These are phyloP conservation scores for Caenorhabditis japonica DNA, from an alignment of 2,888 invertebrate species.

Conservation along the genomic window DNA sequence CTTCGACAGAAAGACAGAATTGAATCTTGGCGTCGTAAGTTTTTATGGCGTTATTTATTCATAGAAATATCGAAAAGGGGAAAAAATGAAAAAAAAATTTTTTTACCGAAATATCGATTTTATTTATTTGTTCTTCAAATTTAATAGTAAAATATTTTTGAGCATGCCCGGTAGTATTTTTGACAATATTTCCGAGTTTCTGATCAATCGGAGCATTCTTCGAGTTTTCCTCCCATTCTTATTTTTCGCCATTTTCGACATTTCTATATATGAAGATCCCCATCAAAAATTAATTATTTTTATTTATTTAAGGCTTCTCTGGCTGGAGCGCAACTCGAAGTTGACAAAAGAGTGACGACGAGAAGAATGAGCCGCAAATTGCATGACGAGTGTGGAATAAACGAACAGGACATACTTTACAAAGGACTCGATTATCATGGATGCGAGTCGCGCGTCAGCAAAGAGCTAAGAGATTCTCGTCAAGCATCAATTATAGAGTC, in stretches of 20 bases:
- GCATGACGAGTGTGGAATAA: constrained; percentile 59
- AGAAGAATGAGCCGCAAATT: constrained; percentile 63
- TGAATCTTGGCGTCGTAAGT: constrained; percentile 47
- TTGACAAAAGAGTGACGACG: constrained; percentile 64
- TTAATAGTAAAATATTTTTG: no score
- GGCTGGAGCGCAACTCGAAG: constrained; percentile 66
- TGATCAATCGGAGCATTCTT: no score
- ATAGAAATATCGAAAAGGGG: no score
- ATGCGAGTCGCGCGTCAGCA: constrained; percentile 37
- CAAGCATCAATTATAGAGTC: constrained; percentile 66
- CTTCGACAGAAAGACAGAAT: constrained; percentile 56
- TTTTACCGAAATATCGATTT: no score
- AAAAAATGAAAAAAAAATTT: no score
- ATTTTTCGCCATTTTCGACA: not conserved
- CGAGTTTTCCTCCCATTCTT: no score
- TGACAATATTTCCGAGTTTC: no score
- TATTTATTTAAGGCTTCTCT: constrained; percentile 47
- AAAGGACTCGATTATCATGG: constrained; percentile 56
- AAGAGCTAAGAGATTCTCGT: constrained; percentile 55
- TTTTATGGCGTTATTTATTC: no score
- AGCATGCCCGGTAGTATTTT: not conserved
- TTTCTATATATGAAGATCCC: no score
- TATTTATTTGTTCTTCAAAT: no score
- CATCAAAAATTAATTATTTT: not conserved
- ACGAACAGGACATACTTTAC: constrained; percentile 65